Base-by-base conservation (phyloP, 2,888 invertebrate species). In the Theretra japonica region DNA sequence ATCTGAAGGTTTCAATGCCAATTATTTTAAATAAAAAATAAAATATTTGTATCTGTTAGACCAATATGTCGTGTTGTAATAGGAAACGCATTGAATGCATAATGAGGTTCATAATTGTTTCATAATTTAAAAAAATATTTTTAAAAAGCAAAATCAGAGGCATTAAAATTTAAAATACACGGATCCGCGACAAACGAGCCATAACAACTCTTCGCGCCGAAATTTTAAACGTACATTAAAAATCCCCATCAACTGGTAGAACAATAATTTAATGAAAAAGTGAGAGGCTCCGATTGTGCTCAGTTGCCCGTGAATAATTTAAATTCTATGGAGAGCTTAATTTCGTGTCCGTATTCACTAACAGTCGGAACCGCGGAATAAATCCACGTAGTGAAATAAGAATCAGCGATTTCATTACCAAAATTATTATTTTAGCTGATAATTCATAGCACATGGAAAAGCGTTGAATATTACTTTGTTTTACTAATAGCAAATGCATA, bases 201-300 rank as follows among this genome's bases (percentile, higher is more conserved):
- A 33, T n/a, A 62, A 62, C 41, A 62, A 28, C 19, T 41, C 41
- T 33, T 41, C 30, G 11, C 62, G 11, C 41, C 11, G 62, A 62
- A 41, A 33, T 62, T 41, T 62, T 21, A 21, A 62, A 62, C 62
- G 41, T 62, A 21, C 21, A 62, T 62, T 62, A 62, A 21, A 69
- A 73, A 70, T n/a, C 8, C 65, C 60, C n/a, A 41, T 41, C 59
- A 30, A 59, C 25, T 59, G 21, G 62, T 41, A 62, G 15, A 62
- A 62, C 41, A 41, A 62, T 62, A 62, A 62, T 62, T 41, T 62
- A 62, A 33, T 62, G 62, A 62, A 62, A 62, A 33, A 41, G 62
- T 62, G 11, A 25, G 59, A 25, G 59, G 15, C n/a, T 21, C 33
- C 21, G n/a, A 41, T 33, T 41, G 41, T 62, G 41, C 33, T 33